These are phyloP conservation scores for Eunapius fragilis DNA, from an alignment of 37 sponge, comb jelly and placozoan species.

Conservation along the genomic window DNA sequence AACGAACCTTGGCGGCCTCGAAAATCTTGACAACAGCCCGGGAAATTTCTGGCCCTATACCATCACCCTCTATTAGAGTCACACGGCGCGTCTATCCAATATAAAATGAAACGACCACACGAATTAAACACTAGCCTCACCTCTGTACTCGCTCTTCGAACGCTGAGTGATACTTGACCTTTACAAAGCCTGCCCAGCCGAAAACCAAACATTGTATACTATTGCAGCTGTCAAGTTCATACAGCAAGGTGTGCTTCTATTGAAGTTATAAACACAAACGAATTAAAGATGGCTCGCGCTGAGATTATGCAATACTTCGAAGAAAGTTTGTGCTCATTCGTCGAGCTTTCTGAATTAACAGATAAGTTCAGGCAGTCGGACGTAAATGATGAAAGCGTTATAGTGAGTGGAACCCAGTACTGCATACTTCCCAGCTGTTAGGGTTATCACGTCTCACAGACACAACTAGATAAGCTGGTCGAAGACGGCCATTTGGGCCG, in stretches of 20 bases:
- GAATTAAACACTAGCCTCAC: not conserved
- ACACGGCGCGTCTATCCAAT: slow-evolving; percentile 36
- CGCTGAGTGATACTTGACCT: not conserved
- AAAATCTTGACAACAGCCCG: slow-evolving; percentile 91
- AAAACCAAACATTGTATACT: not conserved
- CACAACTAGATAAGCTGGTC: not conserved
- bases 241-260: not conserved
- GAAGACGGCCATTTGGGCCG: not conserved
- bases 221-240: not conserved
- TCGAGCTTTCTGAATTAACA: not conserved
- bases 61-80: slow-evolving; percentile 97
- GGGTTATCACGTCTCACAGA: not conserved
- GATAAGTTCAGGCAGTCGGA: not conserved
- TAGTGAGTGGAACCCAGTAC: not conserved
- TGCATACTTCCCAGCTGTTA: not conserved
- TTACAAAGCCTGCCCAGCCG: not conserved
- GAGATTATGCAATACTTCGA: not conserved
- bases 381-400: not conserved
- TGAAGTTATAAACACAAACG: not conserved
- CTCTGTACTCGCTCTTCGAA: slow-evolving; percentile 20
- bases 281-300: not conserved
- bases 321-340: not conserved
- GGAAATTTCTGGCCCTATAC: slow-evolving; percentile 98
- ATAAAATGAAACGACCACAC: not conserved
- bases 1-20: slow-evolving; percentile 80